Conservation (phyloP, 2,888 invertebrate species). For the Ornithoptera priamus region DNA sequence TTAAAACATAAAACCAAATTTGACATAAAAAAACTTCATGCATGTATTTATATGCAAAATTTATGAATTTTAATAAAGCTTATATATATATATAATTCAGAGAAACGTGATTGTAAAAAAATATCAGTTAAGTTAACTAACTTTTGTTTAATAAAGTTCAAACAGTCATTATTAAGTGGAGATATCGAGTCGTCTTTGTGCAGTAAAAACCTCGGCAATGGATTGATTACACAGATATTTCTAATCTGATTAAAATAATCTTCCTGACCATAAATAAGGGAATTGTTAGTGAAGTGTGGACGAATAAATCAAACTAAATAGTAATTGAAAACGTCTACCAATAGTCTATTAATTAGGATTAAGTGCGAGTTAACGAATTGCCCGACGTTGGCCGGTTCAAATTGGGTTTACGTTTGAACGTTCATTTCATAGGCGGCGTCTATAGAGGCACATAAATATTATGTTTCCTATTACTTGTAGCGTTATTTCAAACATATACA, state of each 20-base stretch:
- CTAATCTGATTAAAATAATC: conserved; percentile 55
- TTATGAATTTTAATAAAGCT: too few relatives aligned
- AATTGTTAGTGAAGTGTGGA: conserved; percentile 49
- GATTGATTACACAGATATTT: conserved; percentile 45
- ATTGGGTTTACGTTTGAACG: conserved; percentile 48
- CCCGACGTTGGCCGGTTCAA: conserved; percentile 52
- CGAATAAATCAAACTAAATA: conserved; percentile 65
- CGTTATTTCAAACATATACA: background rate
- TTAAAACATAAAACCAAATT: too few relatives aligned
- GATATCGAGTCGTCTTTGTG: background rate
- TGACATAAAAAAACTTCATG: too few relatives aligned
- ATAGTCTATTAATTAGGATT: conserved; percentile 75
- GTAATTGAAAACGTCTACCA: conserved; percentile 74
- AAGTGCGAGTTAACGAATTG: conserved; percentile 64
- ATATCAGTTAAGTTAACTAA: too few relatives aligned
- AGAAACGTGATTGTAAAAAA: too few relatives aligned
- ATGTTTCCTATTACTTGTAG: background rate
- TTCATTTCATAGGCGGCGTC: conserved; percentile 31
- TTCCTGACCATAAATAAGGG: conserved; percentile 52
- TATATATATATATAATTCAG: too few relatives aligned
- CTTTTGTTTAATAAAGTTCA: too few relatives aligned
- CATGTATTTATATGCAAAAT: too few relatives aligned
- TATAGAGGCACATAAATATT: conserved; percentile 14
- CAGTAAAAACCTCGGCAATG: conserved; percentile 33
- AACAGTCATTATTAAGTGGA: too few relatives aligned